Evolutionary conservation across 2,888 invertebrate genomes (phyloP), one percentile per base, ranked within the genome.

Genomic region (Drosophila longiperda): DNA sequence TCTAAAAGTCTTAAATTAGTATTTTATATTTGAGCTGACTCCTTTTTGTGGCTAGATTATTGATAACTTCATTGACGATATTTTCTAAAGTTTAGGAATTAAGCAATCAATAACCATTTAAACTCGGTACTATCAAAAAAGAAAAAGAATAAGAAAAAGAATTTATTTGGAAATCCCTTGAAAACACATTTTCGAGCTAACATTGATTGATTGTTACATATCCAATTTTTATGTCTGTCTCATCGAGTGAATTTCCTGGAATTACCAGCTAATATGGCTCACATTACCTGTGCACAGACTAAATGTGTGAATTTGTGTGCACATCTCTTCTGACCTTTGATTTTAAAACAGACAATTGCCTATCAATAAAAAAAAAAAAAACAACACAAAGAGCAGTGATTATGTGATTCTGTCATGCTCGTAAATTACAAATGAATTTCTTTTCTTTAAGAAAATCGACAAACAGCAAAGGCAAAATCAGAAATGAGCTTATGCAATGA

Each of bases 281-380:
- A n/a, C 23, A 33, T 45, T 9, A 52, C 54, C 26, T 26, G 54
- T 8, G 12, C 54, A 26, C 54, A 26, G 36, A 17, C 12, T n/a
- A 12, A 26, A 6, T 40, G 15, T 62, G 26, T 50, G 34, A 40
- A 32, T 52, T 78, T 6, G 42, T 60, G 57, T 73, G 52, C 53
- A 17, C 36, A 42, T 38, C 40, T 62, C 34, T 54, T 12, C 2
- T 52, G 74, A 62, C 66, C 53, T 78, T 77, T 52, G 34, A 3
- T 26, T n/a, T 17, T 54, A 15, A 20, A 11, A 26, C n/a, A 6
- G 48, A 64, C 38, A 34, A 34, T 11, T 8, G 17, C 48, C 49
- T 65, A 40, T 55, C 49, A 61, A 50, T 59, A 34, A 48, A 7
- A 7, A 29, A 61, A 50, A 57, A 34, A 48, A 7, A 7, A 29